Evolutionary conservation across 2,113 vertebrate species (phyloP), one percentile per base, ranked within the genome.

Genomic region (Amphilophus citrinellus): DNA sequence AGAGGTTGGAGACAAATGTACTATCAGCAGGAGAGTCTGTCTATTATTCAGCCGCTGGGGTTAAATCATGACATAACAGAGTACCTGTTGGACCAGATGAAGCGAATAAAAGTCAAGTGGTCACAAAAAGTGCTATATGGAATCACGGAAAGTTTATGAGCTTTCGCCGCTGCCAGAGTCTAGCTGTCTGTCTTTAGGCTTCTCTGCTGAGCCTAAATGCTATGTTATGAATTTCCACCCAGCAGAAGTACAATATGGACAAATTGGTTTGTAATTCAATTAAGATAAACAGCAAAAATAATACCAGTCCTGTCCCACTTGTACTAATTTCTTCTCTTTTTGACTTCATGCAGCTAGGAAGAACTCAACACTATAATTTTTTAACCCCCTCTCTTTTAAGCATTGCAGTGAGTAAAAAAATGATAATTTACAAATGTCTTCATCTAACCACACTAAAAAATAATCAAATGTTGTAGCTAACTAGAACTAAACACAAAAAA

Each of bases 41-140:
- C 60, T 87, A 61, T 79, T 56, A 39, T 53, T 85, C 57, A 24
- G 50, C 66, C 3, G 20, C 44, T 9, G 53, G 79, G 53, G 65
- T 84, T 79, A 79, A 86, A 82, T 80, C 35, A 66, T 39, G 18
- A 32, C 56, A 30, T 39, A 75, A 37, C 53, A 35, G 35, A 75
- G 57, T 57, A 61, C 77, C 78, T 77, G 71, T 35, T 75, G 35
- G 50, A 77, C 27, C 62, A 84, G 56, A 87, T 75, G 30, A 77
- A 44, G 60, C 13, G 3, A 87, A 78, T 81, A 57, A 87, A 89
- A 82, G 44, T 84, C 60, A 81, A 80, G 47, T 79, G 59, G 76
- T 86, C 79, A 80, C 76, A 88, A 87, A 88, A 85, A 11, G 18
- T 35, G 84, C 78, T 85, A 62, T 68, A 76, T 81, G 17, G 18